Conservation (phyloP, 1,140 invertebrate species). For the Drosophila rufa region DNA sequence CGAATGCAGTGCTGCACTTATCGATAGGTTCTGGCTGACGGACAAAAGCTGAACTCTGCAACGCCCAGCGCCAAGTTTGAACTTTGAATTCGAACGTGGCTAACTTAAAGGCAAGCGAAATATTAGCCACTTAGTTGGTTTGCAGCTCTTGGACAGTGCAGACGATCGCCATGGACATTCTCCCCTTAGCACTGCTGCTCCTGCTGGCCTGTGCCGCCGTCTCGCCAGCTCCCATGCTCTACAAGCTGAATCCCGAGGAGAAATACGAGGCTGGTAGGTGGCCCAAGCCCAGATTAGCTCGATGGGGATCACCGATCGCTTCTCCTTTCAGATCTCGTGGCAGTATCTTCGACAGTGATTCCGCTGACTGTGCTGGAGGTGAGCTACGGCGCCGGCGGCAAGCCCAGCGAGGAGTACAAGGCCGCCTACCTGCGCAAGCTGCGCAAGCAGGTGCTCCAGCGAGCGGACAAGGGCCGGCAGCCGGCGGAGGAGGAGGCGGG, state of each 20-base stretch:
- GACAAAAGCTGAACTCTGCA: constrained; percentile 6
- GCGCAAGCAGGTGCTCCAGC: constrained; percentile 76
- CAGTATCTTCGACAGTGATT: constrained; percentile 89
- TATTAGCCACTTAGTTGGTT: constrained; percentile 10
- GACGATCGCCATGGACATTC: constrained; percentile 34
- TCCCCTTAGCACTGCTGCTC: constrained; percentile 17
- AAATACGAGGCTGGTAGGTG: constrained; percentile 78
- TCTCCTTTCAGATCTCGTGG: constrained; percentile 86
- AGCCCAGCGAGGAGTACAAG: constrained; percentile 81
- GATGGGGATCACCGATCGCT: background rate
- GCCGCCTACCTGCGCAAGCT: constrained; percentile 79
- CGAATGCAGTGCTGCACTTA: background rate
- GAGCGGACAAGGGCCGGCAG: constrained; percentile 19
- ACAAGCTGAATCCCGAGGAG: constrained; percentile 81
- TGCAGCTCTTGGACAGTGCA: constrained; percentile 8
- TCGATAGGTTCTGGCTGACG: background rate
- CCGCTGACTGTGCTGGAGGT: constrained; percentile 88
- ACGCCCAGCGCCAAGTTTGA: background rate
- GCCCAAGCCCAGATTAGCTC: no score
- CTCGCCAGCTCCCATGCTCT: constrained; percentile 68
- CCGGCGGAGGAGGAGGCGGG: constrained; percentile 6
- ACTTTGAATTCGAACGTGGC: constrained; percentile 23
- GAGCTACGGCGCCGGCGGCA: constrained; percentile 79
- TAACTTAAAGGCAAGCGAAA: background rate
- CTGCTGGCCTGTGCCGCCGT: constrained; percentile 33